Base-by-base conservation (phyloP, 2,797 vertebrate species). In the Labeo calbasu region DNA sequence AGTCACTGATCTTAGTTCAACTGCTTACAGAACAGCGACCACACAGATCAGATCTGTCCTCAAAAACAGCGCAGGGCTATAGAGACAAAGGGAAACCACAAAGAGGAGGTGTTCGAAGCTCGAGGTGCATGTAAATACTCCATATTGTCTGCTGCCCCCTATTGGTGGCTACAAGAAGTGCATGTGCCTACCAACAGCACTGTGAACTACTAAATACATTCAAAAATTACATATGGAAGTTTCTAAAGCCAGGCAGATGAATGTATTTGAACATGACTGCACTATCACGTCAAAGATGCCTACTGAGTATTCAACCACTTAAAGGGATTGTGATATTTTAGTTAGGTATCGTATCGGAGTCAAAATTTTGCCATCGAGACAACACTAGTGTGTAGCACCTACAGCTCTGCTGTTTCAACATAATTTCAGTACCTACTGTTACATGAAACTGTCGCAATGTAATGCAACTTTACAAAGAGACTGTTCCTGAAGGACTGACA, bases 101-200 rank as follows among this genome's bases (percentile, higher is more conserved):
- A 84, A 50, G 5, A 61, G 40, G 71, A 5, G 28, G 50, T 63
- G 28, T 75, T 70, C 65, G 57, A 57, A 76, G 14, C n/a, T 28
- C 1, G 15, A 76, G 23, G 23, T 51, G 32, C 23, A 40, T 15
- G 32, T 40, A 10, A 36, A 57, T 19, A 69, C 43, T 69, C 13
- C 50, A 71, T 71, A 77, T 53, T 63, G 86, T 79, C 57, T 71
- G 85, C 82, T 87, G 88, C 84, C 82, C 77, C 89, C 85, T 84
- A 65, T 84, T 87, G 90, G 84, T 59, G 48, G 75, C 72, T n/a
- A n/a, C 6, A n/a, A 28, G 40, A 71, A 79, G 8, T 25, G 36
- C 46, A 48, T 46, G 63, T 57, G 28, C 10, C 7, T 55, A 63
- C 46, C 32, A 70, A 25, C 15, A 21, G 50, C 23, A 32, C 23